These are phyloP conservation scores for Andricus quercusramuli DNA, from an alignment of 2,888 invertebrate genomes.

Conservation along the genomic window DNA sequence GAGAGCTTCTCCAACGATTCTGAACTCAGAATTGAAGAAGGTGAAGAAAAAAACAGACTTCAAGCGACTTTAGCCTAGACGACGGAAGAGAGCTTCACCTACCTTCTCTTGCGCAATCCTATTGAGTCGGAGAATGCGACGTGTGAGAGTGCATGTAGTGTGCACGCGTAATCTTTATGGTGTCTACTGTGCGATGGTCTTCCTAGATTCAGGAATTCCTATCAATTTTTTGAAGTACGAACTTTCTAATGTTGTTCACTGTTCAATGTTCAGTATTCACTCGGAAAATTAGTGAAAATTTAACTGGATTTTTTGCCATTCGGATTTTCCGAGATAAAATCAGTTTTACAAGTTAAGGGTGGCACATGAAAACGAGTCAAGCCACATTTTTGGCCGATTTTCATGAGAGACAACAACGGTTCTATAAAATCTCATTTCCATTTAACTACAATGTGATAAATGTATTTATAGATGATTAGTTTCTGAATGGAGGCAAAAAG, in stretches of 20 bases:
- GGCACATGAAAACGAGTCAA: too few species aligned
- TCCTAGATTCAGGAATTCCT: not conserved
- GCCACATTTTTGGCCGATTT: too few species aligned
- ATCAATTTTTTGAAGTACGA: not conserved
- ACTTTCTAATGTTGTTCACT: not conserved
- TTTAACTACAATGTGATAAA: too few species aligned
- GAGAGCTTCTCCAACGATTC: not conserved
- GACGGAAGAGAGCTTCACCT: not conserved
- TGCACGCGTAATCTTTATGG: not conserved
- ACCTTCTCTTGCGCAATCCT: slow-evolving; percentile 22
- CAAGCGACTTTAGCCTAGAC: slow-evolving; percentile 8
- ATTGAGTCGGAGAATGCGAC: not conserved
- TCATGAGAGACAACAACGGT: too few species aligned
- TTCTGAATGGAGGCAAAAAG: too few species aligned
- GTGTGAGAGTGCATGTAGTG: not conserved
- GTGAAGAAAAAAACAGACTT: not conserved
- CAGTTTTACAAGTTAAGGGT: too few species aligned
- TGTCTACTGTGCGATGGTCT: not conserved
- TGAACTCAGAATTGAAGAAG: not conserved
- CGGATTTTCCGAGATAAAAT: not conserved
- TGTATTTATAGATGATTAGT: too few species aligned
- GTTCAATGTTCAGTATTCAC: not conserved
- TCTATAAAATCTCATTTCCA: too few species aligned
- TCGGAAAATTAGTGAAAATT: not conserved
- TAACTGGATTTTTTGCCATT: not conserved